Percentiles rank a stretch among this genome's conserved stretches.
These are phyloP conservation scores for Mesoclemmys tuberculata DNA, from an alignment of 2,113 vertebrate genomes.

Conservation along the genomic window DNA sequence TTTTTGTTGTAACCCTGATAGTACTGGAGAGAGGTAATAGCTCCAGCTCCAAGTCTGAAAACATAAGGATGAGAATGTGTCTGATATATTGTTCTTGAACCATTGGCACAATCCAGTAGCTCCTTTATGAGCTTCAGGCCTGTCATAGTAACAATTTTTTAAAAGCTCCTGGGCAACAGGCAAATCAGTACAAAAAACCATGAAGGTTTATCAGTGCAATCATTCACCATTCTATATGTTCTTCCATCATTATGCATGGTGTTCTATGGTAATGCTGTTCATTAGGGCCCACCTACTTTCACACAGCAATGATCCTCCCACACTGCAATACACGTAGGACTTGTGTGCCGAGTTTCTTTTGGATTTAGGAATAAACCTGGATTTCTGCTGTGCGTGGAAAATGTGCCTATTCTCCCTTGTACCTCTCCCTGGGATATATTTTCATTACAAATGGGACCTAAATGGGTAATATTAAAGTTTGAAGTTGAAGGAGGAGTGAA, in stretches of 20 bases:
- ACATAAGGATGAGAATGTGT: accelerated
- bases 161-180: background rate
- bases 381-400: slow-evolving; percentile 22
- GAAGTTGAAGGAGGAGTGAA: slow-evolving; percentile 37
- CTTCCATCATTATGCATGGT: background rate
- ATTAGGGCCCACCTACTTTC: background rate
- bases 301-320: background rate
- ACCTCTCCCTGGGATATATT: slow-evolving; percentile 33
- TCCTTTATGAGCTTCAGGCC: background rate
- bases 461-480: slow-evolving; percentile 15
- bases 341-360: background rate
- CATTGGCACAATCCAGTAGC: background rate
- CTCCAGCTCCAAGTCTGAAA: background rate
- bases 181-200: background rate
- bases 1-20: background rate
- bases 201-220: background rate
- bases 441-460: slow-evolving; percentile 46
- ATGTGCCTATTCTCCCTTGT: slow-evolving; percentile 11
- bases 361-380: slow-evolving; percentile 39
- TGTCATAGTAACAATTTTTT: background rate
- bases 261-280: background rate
- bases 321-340: background rate
- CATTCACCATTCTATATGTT: background rate
- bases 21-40: background rate
- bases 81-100: background rate